These are phyloP conservation scores for Clistopyga incitator DNA, from an alignment of 2,888 invertebrate genomes.

Conservation along the genomic window DNA sequence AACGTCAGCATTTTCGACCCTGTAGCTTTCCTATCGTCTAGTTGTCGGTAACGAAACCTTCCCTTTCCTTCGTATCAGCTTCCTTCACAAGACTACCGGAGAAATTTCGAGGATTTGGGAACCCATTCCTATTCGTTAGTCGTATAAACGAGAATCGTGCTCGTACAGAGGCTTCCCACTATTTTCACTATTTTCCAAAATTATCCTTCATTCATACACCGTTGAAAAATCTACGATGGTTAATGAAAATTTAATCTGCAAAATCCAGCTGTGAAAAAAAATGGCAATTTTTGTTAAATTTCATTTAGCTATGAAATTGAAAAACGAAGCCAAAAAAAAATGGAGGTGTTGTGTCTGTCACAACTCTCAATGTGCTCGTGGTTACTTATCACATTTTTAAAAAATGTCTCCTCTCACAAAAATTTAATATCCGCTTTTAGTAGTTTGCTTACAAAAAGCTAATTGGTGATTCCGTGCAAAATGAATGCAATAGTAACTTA, in stretches of 20 bases:
- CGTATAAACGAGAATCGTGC: constrained; percentile 36
- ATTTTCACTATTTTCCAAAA: neutral
- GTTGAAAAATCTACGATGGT: no score
- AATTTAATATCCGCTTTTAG: constrained; percentile 34
- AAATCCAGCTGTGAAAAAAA: neutral
- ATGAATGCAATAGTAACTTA: constrained; percentile 11
- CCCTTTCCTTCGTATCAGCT: constrained; percentile 61
- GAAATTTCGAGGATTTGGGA: constrained; percentile 43
- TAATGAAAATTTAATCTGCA: no score
- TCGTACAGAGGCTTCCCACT: neutral
- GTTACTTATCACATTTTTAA: neutral
- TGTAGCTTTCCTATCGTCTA: constrained; percentile 35
- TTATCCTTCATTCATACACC: neutral
- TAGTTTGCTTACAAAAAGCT: constrained; percentile 2
- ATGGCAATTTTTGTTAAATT: neutral
- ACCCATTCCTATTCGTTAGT: constrained; percentile 50
- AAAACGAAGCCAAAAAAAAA: neutral
- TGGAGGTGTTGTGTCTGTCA: neutral
- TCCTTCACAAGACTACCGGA: constrained; percentile 16
- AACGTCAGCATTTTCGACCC: constrained; percentile 68
- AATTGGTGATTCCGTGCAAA: neutral
- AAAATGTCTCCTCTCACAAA: neutral
- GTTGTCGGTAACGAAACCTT: constrained; percentile 35
- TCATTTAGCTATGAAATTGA: neutral
- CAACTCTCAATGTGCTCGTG: neutral